A percentile compares a stretch with the other conserved stretches of the same genome.
These are phyloP conservation scores for Antedon mediterranea DNA, from an alignment of 53 echinoderm and acorn worm species.

Conservation along the genomic window DNA sequence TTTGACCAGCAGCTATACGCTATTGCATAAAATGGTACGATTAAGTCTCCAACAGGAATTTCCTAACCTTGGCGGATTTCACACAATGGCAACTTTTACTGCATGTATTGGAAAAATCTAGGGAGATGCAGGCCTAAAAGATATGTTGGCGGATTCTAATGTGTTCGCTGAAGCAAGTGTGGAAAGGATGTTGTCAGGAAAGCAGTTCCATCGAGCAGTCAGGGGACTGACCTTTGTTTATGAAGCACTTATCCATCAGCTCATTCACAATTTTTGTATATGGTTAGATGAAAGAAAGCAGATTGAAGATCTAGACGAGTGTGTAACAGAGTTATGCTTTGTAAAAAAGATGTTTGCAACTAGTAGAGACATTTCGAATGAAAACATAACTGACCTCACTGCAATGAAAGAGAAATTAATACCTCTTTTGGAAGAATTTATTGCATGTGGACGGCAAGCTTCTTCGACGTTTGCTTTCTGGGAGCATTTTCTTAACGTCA, in stretches of 20 bases:
- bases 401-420: neutral
- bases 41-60: conserved; percentile 12
- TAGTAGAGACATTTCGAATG: neutral
- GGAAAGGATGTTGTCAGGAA: conserved; percentile 20
- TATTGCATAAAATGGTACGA: conserved; percentile 17
- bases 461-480: conserved; percentile 22
- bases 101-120: conserved; percentile 27
- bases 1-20: conserved; percentile 29
- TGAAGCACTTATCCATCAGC: conserved; percentile 15
- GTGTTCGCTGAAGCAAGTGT: conserved; percentile 23
- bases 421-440: conserved; percentile 9
- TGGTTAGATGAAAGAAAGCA: neutral
- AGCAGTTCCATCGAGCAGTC: conserved; percentile 20
- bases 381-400: neutral
- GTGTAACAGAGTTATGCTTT: neutral
- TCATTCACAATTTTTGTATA: neutral
- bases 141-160: conserved; percentile 18
- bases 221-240: conserved; percentile 18
- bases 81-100: conserved; percentile 19
- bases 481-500: conserved; percentile 10
- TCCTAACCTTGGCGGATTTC: conserved; percentile 22
- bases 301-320: neutral
- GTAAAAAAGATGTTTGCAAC: neutral
- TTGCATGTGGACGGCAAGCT: neutral
- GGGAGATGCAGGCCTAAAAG: conserved; percentile 21